A percentile compares a stretch with the other conserved stretches of the same genome.
Evolutionary conservation across 2,888 invertebrate species (phyloP).

Genomic region (Orchesellides sinensis): DNA sequence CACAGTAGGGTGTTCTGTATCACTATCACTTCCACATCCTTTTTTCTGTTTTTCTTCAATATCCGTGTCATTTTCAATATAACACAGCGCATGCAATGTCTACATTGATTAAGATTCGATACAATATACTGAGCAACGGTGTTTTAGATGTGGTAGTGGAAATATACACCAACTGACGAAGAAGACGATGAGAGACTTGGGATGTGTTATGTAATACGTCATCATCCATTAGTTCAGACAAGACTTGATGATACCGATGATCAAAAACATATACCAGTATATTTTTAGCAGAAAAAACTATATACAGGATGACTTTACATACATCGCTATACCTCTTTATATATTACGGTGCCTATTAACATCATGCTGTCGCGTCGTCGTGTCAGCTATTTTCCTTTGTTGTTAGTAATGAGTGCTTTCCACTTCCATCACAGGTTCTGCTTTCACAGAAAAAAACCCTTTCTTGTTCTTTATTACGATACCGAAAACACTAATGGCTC

Average conservation of each 20-base stretch:
- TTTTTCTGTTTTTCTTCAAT: not conserved
- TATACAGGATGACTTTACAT: not conserved
- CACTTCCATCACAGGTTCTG: slow-evolving; percentile 26
- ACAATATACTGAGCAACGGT: too few species aligned
- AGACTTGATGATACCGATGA: too few species aligned
- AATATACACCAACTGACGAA: not conserved
- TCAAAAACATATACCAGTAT: too few species aligned
- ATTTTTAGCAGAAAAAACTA: not conserved
- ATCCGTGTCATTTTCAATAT: slow-evolving; percentile 30
- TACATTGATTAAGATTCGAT: not conserved
- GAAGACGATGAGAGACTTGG: not conserved
- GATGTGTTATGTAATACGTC: slow-evolving; percentile 52
- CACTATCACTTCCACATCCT: not conserved
- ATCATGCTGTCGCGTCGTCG: slow-evolving; percentile 8
- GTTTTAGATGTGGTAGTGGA: slow-evolving; percentile 11
- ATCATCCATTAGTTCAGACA: slow-evolving; percentile 49
- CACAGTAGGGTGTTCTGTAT: not conserved
- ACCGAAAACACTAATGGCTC: not conserved
- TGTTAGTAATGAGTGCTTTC: slow-evolving; percentile 53
- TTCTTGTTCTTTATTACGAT: not conserved
- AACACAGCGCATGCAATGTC: slow-evolving; percentile 25
- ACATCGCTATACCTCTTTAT: not conserved
- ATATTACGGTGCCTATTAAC: not conserved
- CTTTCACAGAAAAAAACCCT: not conserved
- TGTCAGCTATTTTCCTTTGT: slow-evolving; percentile 51